Percentiles rank a stretch among this genome's conserved stretches.
Conservation (phyloP, 1,140 invertebrate species). For the Drosophila orena region DNA sequence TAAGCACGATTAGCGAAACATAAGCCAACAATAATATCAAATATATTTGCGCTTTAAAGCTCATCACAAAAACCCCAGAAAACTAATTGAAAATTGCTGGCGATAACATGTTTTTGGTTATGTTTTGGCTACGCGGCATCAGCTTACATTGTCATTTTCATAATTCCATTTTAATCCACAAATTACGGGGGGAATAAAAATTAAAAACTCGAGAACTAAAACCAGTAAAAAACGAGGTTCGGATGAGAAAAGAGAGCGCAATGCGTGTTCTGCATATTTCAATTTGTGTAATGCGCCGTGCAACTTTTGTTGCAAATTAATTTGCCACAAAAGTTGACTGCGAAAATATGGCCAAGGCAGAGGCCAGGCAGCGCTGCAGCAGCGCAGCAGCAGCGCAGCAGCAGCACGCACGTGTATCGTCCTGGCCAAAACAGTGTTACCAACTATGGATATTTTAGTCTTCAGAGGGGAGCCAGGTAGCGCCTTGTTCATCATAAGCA, state of each 20-base stretch:
- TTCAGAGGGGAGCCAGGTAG: neutral
- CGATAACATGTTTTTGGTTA: slow-evolving; percentile 11
- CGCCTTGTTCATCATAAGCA: no score
- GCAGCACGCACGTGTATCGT: slow-evolving; percentile 43
- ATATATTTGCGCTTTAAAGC: slow-evolving; percentile 28
- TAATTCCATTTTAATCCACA: slow-evolving; percentile 56
- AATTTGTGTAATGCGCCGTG: slow-evolving; percentile 70
- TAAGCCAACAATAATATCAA: slow-evolving; percentile 33
- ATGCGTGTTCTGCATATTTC: slow-evolving; percentile 65
- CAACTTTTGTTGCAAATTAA: slow-evolving; percentile 82
- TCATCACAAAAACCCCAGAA: slow-evolving; percentile 25
- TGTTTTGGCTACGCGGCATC: neutral
- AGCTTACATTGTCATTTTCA: slow-evolving; percentile 40
- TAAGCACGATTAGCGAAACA: slow-evolving; percentile 29
- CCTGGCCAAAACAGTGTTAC: slow-evolving; percentile 16
- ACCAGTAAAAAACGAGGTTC: slow-evolving; percentile 8
- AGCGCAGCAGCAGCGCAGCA: neutral
- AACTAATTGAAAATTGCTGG: slow-evolving; percentile 48
- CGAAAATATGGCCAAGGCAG: slow-evolving; percentile 53
- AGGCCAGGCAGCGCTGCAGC: neutral
- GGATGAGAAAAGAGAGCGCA: slow-evolving; percentile 12
- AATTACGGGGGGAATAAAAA: slow-evolving; percentile 43
- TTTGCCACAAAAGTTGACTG: slow-evolving; percentile 75
- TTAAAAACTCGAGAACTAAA: slow-evolving; percentile 33
- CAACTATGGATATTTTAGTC: neutral